Evolutionary conservation across 2,888 invertebrate genomes (phyloP).

Genomic region (Neuroscelio doddi): DNA sequence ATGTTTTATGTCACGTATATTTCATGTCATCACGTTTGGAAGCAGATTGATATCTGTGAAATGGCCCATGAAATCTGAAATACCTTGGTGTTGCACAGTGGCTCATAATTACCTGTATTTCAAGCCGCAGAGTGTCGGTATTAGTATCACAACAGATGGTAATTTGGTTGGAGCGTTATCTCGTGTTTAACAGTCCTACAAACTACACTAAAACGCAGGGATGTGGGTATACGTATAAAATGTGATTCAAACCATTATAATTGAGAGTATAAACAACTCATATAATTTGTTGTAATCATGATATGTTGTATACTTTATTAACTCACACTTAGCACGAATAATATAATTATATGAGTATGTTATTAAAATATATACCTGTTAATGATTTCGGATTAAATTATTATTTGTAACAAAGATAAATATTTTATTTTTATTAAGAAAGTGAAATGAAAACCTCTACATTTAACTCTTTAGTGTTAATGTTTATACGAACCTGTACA

Average conservation of each 20-base stretch:
- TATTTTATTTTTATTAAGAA: no score
- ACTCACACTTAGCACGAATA: background rate
- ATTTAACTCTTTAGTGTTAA: no score
- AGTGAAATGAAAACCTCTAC: no score
- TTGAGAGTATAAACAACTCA: background rate
- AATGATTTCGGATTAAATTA: no score
- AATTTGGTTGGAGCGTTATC: conserved; percentile 44
- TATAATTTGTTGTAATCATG: background rate
- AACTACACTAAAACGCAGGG: conserved; percentile 28
- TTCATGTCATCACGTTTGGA: conserved; percentile 25
- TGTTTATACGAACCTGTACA: no score
- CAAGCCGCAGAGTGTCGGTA: conserved; percentile 33
- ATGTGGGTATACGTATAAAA: conserved; percentile 11
- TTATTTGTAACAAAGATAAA: no score
- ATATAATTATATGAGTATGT: no score
- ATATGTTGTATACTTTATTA: background rate
- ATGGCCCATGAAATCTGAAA: conserved; percentile 44
- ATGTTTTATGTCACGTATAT: conserved; percentile 13
- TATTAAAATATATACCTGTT: no score
- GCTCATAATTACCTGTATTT: conserved; percentile 41
- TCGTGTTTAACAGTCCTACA: conserved; percentile 41
- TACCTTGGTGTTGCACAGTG: conserved; percentile 30
- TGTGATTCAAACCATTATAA: background rate
- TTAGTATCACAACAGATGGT: conserved; percentile 42
- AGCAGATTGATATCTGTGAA: conserved; percentile 40